A percentile compares a stretch with the other conserved stretches of the same genome.
These are phyloP conservation scores for Dromas ardeola DNA, from an alignment of 2,113 vertebrate genomes.

Conservation along the genomic window DNA sequence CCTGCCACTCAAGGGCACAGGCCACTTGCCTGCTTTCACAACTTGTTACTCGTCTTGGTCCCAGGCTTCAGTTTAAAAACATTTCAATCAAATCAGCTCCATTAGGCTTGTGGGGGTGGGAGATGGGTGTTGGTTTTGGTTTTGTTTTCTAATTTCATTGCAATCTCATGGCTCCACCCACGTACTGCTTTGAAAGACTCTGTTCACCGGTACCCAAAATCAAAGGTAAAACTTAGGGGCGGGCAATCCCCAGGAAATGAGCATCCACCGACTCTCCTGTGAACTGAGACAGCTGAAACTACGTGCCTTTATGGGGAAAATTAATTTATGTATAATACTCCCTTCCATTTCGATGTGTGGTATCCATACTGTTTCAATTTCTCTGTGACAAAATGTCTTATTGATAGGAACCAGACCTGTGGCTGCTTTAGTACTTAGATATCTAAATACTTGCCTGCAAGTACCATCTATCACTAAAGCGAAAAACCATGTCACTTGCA, in stretches of 20 bases:
- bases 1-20: background rate
- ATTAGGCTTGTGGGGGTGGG: background rate
- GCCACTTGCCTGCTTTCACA: background rate
- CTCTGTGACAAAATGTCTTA: slow-evolving; percentile 34
- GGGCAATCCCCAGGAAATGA: background rate
- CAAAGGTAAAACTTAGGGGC: background rate
- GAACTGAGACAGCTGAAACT: background rate
- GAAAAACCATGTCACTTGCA: background rate
- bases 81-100: background rate
- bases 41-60: background rate
- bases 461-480: background rate
- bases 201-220: background rate
- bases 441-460: background rate
- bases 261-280: background rate
- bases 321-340: background rate
- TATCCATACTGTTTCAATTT: slow-evolving; percentile 56
- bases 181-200: background rate
- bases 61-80: background rate
- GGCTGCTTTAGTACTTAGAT: slow-evolving; percentile 48
- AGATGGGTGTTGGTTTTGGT: background rate
- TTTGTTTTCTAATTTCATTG: background rate
- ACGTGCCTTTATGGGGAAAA: background rate
- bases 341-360: slow-evolving; percentile 12
- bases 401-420: slow-evolving; percentile 61
- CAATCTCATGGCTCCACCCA: background rate